Base-by-base conservation (phyloP, 2,113 vertebrate genomes). In the Ceyx cyanopectus region DNA sequence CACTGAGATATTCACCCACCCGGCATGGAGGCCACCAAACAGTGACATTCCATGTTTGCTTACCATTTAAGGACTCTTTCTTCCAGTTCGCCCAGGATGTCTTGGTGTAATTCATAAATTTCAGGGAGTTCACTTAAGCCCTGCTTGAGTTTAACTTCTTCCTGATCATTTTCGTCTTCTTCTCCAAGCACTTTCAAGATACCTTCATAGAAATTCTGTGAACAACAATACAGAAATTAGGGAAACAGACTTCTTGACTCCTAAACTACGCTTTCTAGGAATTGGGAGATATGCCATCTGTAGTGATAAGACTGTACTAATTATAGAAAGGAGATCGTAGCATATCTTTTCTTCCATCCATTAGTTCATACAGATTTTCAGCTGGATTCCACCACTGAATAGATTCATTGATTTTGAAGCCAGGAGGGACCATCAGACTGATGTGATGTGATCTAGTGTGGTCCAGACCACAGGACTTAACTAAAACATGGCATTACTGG, bases 91-190 rank as follows among this genome's bases (percentile, higher is more conserved):
- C 85, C 94, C 90, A 99, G 97, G 92, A 99, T 98, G 61, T 98
- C 97, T 89, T 96, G 97, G 94, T 99, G 99, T 41, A 99, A 97
- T 50, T 97, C 94, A 86, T 97, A 98, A 93, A 99, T 98, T 93
- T 98, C 98, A 20, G 98, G 98, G 69, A 99, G 97, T 68, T 98
- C 97, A 12, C 96, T 98, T 94, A 99, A 98, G 78, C 98, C 98
- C n/a, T 98, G 97, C 32, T 97, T 97, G 76, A 99, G 98, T 57
- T 97, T 98, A 50, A 97, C 97, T 53, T 98, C 97, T 46, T 98
- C 97, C 76, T 98, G 57, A 41, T 94, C 93, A 9, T 97, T 97
- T 81, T 98, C 97, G 37, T 98, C 97, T 22, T 96, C 94, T 51
- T 97, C 97, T 60, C 97, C 97, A n/a, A 98, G 96, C 10, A 96